Evolutionary conservation across 2,113 vertebrate species (phyloP).

Genomic region (Varanus salvator): DNA sequence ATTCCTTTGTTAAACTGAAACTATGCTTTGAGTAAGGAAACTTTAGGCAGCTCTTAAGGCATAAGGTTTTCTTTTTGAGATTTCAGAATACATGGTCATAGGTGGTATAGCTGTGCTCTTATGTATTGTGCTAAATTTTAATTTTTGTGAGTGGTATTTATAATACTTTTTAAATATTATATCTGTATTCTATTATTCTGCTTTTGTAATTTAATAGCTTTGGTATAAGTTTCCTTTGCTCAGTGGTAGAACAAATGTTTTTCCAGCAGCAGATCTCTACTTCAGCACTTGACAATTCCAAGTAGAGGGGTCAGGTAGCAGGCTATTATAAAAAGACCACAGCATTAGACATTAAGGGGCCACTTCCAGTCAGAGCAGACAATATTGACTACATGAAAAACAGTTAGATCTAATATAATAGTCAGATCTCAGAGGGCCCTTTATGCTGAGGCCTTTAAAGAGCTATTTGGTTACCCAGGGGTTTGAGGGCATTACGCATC

Average conservation of each 20-base stretch:
- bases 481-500: too few relatives aligned
- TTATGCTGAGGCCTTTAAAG: too few relatives aligned
- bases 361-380: not conserved
- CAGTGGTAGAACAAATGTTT: not conserved
- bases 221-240: not conserved
- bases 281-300: not conserved
- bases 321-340: not conserved
- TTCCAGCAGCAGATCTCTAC: not conserved
- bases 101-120: not conserved
- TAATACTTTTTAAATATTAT: not conserved
- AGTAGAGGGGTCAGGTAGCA: not conserved
- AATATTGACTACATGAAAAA: not conserved
- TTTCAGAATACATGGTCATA: not conserved
- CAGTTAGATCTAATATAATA: not conserved
- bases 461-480: too few relatives aligned
- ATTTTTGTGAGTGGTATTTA: not conserved
- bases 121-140: not conserved
- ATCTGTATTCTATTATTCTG: not conserved
- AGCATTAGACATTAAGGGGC: not conserved
- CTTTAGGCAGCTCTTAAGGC: not conserved
- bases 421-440: too few relatives aligned
- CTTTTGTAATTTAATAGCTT: not conserved
- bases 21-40: not conserved
- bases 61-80: not conserved
- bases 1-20: not conserved